Percentiles rank a stretch among this genome's conserved stretches.
Conservation (phyloP, 2,113 vertebrate species). For the Cichladusa arquata region DNA sequence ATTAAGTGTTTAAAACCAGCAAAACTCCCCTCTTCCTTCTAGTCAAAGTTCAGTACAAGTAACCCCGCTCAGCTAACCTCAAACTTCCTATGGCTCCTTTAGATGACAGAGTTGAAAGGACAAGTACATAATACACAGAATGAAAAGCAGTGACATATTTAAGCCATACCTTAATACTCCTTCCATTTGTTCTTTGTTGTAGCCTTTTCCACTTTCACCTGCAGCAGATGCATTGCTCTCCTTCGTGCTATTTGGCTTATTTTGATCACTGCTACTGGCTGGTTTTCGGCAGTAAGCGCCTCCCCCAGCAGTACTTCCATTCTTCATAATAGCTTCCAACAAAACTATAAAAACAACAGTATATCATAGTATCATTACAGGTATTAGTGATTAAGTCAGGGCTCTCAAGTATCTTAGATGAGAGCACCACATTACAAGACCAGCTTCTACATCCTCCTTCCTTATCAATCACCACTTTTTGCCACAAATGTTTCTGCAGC, state of each 20-base stretch:
- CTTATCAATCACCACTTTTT: background rate
- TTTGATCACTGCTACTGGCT: slow-evolving; percentile 65
- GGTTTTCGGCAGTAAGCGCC: slow-evolving; percentile 80
- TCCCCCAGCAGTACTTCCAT: slow-evolving; percentile 85
- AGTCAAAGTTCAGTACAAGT: background rate
- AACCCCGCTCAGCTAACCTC: background rate
- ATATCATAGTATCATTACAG: background rate
- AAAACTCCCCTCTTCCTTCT: background rate
- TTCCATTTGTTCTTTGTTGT: slow-evolving; percentile 90
- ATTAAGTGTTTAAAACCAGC: background rate
- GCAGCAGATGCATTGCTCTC: slow-evolving; percentile 61
- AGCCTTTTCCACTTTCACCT: slow-evolving; percentile 81
- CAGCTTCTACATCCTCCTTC: background rate
- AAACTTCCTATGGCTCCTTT: background rate
- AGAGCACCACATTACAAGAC: background rate
- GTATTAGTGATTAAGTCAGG: background rate
- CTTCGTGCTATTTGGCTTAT: slow-evolving; percentile 57
- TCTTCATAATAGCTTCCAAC: slow-evolving; percentile 86
- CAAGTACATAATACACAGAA: background rate
- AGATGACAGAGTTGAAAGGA: background rate
- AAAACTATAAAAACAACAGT: slow-evolving; percentile 75
- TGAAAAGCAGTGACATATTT: slow-evolving; percentile 7
- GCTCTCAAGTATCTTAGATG: background rate
- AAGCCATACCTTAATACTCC: slow-evolving; percentile 88
- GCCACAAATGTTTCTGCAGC: background rate